Conservation (phyloP, 2,797 vertebrate species). For the Ataeniobius toweri region DNA sequence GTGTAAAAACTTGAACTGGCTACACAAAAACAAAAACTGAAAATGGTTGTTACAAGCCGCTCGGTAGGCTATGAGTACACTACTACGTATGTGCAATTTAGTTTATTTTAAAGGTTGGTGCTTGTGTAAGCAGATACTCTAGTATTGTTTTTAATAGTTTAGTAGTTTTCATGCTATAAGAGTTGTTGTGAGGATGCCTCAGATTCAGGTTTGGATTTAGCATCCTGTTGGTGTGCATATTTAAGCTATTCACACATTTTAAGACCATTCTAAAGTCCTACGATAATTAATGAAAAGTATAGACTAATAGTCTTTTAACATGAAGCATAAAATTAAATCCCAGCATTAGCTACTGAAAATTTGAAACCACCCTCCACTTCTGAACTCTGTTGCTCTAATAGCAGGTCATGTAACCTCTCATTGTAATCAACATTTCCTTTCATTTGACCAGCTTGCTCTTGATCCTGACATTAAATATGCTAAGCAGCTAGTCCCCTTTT, state of each 20-base stretch:
- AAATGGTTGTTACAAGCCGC: neutral
- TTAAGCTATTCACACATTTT: neutral
- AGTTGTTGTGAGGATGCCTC: no score
- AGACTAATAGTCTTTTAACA: neutral
- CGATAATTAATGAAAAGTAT: neutral
- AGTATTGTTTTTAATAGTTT: no score
- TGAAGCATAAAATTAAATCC: neutral
- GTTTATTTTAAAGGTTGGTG: neutral
- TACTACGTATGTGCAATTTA: neutral
- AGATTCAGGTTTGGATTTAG: no score
- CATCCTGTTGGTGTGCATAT: neutral
- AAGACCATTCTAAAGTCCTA: neutral
- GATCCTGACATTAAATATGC: conserved; percentile 45
- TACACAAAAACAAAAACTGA: neutral
- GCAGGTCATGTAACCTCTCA: conserved; percentile 6
- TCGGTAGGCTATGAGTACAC: neutral
- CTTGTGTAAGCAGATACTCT: neutral
- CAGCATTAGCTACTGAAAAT: neutral
- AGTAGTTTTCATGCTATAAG: neutral
- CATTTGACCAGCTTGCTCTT: conserved; percentile 33
- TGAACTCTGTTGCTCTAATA: conserved; percentile 16
- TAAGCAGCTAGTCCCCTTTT: conserved; percentile 50
- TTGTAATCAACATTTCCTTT: conserved; percentile 35
- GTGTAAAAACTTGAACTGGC: neutral
- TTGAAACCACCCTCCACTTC: neutral